A percentile compares a stretch with the other conserved stretches of the same genome.
Conservation (phyloP, 2,113 vertebrate genomes). For the Blennius ocellaris region DNA sequence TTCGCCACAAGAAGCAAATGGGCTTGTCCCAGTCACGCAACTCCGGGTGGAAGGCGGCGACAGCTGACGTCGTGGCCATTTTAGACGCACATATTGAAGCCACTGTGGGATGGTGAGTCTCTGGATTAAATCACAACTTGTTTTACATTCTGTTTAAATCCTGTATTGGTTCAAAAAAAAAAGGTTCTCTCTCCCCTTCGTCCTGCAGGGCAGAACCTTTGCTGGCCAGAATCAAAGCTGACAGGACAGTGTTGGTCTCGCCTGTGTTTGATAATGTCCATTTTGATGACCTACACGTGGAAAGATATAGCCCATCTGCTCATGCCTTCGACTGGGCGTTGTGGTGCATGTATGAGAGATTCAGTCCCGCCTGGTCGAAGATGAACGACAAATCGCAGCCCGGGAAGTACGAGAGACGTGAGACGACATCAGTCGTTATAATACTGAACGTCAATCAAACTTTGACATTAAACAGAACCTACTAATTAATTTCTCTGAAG, state of each 20-base stretch:
- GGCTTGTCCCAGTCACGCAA: conserved; percentile 78
- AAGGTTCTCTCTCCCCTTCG: neutral
- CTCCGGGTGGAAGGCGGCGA: conserved; percentile 77
- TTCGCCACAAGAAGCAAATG: conserved; percentile 73
- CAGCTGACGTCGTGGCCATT: conserved; percentile 83
- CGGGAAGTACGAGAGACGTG: conserved; percentile 73
- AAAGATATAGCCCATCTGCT: conserved; percentile 21
- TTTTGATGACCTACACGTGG: conserved; percentile 68
- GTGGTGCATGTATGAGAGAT: conserved; percentile 77
- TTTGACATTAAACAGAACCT: too few species aligned
- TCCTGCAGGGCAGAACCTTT: conserved; percentile 73
- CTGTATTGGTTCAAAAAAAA: neutral
- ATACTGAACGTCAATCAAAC: too few species aligned
- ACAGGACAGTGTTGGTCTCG: conserved; percentile 74
- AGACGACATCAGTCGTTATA: too few species aligned
- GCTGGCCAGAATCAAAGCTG: conserved; percentile 73
- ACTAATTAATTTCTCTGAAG: too few species aligned
- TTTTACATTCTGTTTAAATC: neutral
- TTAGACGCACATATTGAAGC: conserved; percentile 86
- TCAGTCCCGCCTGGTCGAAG: conserved; percentile 64
- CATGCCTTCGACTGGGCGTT: conserved; percentile 78
- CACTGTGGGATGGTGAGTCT: conserved; percentile 57
- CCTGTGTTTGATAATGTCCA: conserved; percentile 79
- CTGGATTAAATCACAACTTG: neutral
- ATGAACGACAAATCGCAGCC: conserved; percentile 64